Evolutionary conservation across 2,113 vertebrate genomes (phyloP).

Genomic region (Actenoides lindsayi): DNA sequence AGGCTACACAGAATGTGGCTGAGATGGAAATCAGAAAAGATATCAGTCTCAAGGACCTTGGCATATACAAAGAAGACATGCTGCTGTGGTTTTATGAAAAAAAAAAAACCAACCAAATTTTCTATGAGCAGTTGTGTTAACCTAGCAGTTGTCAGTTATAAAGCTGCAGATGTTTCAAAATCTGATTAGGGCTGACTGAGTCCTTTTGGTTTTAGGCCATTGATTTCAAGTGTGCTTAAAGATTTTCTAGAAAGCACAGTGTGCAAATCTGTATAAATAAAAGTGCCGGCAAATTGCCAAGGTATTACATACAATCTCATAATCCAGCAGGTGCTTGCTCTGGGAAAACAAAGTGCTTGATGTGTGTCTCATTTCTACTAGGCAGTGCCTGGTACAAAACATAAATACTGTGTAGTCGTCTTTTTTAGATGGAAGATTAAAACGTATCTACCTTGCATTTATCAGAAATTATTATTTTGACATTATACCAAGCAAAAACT

Average conservation of each 20-base stretch:
- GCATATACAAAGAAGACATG: background rate
- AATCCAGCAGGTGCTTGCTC: background rate
- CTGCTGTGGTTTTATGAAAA: background rate
- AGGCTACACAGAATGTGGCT: background rate
- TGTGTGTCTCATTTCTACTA: background rate
- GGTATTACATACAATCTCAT: background rate
- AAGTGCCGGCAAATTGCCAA: background rate
- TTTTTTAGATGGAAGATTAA: background rate
- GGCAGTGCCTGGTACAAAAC: background rate
- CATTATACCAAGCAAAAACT: background rate
- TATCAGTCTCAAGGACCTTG: background rate
- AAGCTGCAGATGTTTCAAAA: constrained; percentile 32
- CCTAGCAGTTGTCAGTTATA: background rate
- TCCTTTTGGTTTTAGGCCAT: background rate
- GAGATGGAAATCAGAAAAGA: background rate
- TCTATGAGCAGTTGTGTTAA: background rate
- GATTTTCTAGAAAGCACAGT: background rate
- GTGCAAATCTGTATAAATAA: background rate
- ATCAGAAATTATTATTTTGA: background rate
- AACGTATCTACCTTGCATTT: background rate
- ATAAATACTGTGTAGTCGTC: background rate
- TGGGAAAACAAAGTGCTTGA: background rate
- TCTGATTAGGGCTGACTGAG: background rate
- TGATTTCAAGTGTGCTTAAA: background rate
- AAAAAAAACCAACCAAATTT: background rate